Evolutionary conservation across 2,888 invertebrate genomes (phyloP).

Genomic region (Lepidochitona cinerea): DNA sequence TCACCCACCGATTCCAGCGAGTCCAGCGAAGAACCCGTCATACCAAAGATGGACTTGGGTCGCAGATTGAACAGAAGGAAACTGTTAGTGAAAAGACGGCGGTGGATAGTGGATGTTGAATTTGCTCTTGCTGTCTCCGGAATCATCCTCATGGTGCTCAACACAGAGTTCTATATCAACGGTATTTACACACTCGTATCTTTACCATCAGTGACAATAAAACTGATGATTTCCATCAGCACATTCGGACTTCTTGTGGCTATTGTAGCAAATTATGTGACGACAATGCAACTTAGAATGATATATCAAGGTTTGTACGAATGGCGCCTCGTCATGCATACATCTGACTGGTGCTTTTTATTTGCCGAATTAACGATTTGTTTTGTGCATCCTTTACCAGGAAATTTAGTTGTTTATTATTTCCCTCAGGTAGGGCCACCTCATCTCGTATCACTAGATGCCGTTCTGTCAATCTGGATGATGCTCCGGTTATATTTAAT

Average conservation of each 20-base stretch:
- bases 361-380: slow-evolving; percentile 48
- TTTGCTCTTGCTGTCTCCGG: slow-evolving; percentile 47
- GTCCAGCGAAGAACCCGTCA: neutral
- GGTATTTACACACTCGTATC: slow-evolving; percentile 33
- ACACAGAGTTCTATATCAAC: slow-evolving; percentile 52
- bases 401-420: slow-evolving; percentile 41
- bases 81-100: slow-evolving; percentile 43
- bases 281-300: slow-evolving; percentile 45
- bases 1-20: neutral
- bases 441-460: slow-evolving; percentile 46
- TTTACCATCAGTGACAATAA: slow-evolving; percentile 38
- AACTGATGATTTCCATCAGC: slow-evolving; percentile 43
- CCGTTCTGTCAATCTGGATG: slow-evolving; percentile 56
- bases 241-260: slow-evolving; percentile 46
- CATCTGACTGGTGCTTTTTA: slow-evolving; percentile 37
- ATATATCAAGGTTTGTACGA: slow-evolving; percentile 50
- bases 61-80: slow-evolving; percentile 43
- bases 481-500: slow-evolving; percentile 55
- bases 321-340: slow-evolving; percentile 46
- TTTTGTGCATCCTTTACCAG: slow-evolving; percentile 56
- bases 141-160: slow-evolving; percentile 53
- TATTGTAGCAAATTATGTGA: slow-evolving; percentile 46
- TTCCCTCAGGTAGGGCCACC: slow-evolving; percentile 33
- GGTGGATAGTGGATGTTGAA: slow-evolving; percentile 48
- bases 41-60: slow-evolving; percentile 33